Conservation (phyloP, 2,113 vertebrate genomes). For the Callithrix jacchus region DNA sequence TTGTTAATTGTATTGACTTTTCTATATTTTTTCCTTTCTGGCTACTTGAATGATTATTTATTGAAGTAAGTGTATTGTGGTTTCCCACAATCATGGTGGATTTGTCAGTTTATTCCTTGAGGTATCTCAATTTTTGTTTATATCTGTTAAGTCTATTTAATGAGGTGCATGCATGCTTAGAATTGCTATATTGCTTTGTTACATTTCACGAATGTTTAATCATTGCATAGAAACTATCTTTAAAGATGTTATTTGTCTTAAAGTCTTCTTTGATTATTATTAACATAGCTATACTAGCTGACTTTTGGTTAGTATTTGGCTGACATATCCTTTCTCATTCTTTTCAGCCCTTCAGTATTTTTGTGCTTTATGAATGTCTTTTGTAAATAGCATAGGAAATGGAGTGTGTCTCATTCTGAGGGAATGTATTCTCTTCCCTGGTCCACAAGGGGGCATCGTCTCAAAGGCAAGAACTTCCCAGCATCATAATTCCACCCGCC, state of each 20-base stretch:
- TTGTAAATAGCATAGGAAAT: neutral
- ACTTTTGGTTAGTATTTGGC: neutral
- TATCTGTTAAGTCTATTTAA: conserved; percentile 4
- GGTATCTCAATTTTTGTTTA: neutral
- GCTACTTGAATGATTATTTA: neutral
- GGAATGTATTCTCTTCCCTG: no score
- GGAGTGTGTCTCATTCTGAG: neutral
- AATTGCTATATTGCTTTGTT: neutral
- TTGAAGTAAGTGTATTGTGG: neutral
- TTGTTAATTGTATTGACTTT: conserved; percentile 3
- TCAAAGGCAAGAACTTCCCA: no score
- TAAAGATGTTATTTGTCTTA: conserved; percentile 27
- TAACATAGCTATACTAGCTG: neutral
- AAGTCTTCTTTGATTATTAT: neutral
- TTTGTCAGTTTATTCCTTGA: conserved; percentile 13
- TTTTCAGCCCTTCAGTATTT: neutral
- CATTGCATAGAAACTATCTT: neutral
- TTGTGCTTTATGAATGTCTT: neutral
- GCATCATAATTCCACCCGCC: no score
- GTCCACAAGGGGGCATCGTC: no score
- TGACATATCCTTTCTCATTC: neutral
- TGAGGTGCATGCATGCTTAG: neutral
- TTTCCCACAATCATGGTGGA: neutral
- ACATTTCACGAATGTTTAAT: neutral
- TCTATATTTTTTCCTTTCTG: neutral